Evolutionary conservation across 1,140 invertebrate species (phyloP).

Genomic region (Drosophila asahinai): DNA sequence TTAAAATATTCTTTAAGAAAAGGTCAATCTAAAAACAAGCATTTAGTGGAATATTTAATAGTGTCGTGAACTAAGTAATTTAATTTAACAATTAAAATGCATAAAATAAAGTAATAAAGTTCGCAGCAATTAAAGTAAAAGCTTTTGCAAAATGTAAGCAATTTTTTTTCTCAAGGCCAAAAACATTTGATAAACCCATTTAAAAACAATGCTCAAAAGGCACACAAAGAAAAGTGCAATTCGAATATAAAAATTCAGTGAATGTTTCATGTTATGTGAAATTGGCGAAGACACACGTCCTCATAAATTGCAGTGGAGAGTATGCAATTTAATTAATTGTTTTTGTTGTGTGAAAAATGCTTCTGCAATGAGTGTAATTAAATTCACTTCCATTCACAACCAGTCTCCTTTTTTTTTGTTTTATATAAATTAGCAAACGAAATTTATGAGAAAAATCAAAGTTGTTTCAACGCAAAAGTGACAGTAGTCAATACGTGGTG

Average conservation of each 20-base stretch:
- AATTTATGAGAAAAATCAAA: conserved; percentile 9
- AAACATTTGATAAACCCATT: not conserved
- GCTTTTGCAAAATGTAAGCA: conserved; percentile 1
- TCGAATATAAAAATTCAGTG: conserved; percentile 17
- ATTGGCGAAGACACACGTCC: not conserved
- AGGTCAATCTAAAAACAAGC: no score
- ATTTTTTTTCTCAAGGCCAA: not conserved
- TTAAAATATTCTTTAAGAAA: no score
- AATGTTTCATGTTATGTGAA: conserved; percentile 12
- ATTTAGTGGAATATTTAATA: no score
- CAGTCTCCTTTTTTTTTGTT: not conserved
- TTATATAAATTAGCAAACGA: not conserved
- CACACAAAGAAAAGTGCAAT: conserved; percentile 7
- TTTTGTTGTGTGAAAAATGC: conserved; percentile 21
- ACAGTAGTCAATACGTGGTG: not conserved
- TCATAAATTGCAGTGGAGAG: conserved; percentile 5
- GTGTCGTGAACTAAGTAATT: no score
- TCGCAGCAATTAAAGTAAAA: not conserved
- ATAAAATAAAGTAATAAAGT: not conserved
- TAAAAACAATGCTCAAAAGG: not conserved
- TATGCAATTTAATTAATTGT: conserved; percentile 14
- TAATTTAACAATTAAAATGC: no score
- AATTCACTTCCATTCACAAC: conserved; percentile 21
- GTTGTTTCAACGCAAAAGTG: conserved; percentile 6
- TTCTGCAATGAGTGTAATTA: conserved; percentile 25